phyloP scores from a whole-genome alignment of 2,888 invertebrate genomes.

The Perizoma flavofasciatum region DNA sequence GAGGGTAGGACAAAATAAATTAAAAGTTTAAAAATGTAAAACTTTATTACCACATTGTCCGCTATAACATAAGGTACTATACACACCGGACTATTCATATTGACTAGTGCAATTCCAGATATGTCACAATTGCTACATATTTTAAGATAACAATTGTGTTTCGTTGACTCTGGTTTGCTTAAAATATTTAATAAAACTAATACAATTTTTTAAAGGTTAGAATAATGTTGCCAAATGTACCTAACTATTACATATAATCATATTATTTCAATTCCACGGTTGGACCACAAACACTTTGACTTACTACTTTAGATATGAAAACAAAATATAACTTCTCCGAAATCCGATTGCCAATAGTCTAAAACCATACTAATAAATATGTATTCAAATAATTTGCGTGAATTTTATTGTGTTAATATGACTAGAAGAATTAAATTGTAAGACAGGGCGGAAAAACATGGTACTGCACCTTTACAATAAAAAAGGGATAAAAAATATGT shows the following conservation, averaged over 20 bases:
- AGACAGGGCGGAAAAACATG: too few species aligned
- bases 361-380: background rate
- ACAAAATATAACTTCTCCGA: too few species aligned
- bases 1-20: too few species aligned
- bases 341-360: background rate
- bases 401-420: constrained; percentile 8
- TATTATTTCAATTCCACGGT: background rate
- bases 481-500: too few species aligned
- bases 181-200: background rate
- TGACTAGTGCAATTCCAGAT: constrained; percentile 72
- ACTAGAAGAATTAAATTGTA: constrained; percentile 13
- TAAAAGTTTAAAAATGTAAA: constrained; percentile 65
- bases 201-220: too few species aligned
- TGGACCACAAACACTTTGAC: background rate
- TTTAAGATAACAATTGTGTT: background rate
- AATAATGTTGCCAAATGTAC: too few species aligned
- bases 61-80: constrained; percentile 57
- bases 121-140: constrained; percentile 47
- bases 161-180: background rate
- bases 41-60: constrained; percentile 66
- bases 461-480: too few species aligned
- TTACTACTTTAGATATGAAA: too few species aligned
- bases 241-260: too few species aligned
- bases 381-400: background rate
- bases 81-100: constrained; percentile 54